Conservation (phyloP, 2,888 invertebrate species). For the Ligdia adustata region DNA sequence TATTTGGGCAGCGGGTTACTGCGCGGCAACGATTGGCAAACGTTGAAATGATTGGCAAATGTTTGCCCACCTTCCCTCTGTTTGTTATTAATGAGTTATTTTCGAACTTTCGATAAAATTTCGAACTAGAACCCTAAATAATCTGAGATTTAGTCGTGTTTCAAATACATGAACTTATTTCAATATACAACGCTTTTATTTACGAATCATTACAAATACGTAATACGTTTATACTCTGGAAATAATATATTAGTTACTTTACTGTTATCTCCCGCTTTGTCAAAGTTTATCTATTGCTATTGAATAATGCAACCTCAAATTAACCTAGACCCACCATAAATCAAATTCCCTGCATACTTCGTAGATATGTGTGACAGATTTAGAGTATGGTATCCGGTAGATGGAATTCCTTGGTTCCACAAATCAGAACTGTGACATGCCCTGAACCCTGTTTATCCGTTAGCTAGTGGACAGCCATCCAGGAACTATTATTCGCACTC, state of each 20-base stretch:
- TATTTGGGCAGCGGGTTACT: conserved; percentile 27
- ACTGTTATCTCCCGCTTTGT: no score
- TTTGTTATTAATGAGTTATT: conserved; percentile 27
- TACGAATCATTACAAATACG: no score
- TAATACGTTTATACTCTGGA: no score
- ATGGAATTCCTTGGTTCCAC: conserved; percentile 11
- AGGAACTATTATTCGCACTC: no score
- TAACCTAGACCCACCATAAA: conserved; percentile 4
- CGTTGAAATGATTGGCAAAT: conserved; percentile 26
- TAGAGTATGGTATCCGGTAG: conserved; percentile 3
- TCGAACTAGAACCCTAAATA: background rate
- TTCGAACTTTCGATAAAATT: no score
- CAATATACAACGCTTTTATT: no score
- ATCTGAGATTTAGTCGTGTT: no score
- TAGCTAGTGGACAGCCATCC: conserved; percentile 11
- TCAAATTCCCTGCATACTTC: conserved; percentile 2
- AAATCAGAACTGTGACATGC: conserved; percentile 26
- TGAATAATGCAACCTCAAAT: conserved; percentile 5
- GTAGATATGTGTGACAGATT: conserved; percentile 5
- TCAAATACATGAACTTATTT: no score
- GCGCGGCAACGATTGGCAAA: conserved; percentile 11
- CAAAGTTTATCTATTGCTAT: background rate
- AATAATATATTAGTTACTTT: no score
- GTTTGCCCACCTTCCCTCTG: conserved; percentile 22
- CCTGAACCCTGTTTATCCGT: background rate